Conservation (phyloP, 2,113 vertebrate species). For the Scytalopus superciliaris region DNA sequence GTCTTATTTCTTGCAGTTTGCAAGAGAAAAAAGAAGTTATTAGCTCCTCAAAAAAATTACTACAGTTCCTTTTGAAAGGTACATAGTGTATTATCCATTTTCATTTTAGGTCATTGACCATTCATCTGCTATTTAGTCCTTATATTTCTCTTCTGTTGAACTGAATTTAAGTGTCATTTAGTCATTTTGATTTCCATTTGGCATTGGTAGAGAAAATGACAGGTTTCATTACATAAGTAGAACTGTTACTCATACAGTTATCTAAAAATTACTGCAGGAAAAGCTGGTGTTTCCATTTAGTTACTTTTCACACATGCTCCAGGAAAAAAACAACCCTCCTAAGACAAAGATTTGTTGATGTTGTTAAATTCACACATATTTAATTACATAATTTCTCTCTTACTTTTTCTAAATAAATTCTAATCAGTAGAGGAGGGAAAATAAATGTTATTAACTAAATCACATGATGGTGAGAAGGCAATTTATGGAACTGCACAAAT, state of each 20-base stretch:
- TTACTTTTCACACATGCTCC: not conserved
- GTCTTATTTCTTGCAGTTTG: not conserved
- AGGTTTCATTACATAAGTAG: not conserved
- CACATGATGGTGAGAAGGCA: not conserved
- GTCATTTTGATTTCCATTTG: constrained; percentile 5
- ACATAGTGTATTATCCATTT: not conserved
- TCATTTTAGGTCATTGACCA: not conserved
- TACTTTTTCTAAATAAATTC: not conserved
- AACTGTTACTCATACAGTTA: not conserved
- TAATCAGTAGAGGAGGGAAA: not conserved
- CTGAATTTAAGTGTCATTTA: not conserved
- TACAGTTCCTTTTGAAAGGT: not conserved
- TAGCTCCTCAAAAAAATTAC: not conserved
- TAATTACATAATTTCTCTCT: not conserved
- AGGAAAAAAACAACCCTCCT: not conserved
- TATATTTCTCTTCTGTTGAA: not conserved
- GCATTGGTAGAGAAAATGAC: not conserved
- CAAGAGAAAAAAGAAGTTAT: not conserved
- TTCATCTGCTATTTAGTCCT: not conserved
- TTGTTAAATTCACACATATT: not conserved
- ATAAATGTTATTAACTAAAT: not conserved
- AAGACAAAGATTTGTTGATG: not conserved
- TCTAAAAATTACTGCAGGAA: not conserved
- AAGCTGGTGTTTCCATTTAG: not conserved
- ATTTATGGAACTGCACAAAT: not conserved